A percentile compares a stretch with the other conserved stretches of the same genome.
Evolutionary conservation across 2,113 vertebrate species (phyloP).

Genomic region (Scatophagus argus): DNA sequence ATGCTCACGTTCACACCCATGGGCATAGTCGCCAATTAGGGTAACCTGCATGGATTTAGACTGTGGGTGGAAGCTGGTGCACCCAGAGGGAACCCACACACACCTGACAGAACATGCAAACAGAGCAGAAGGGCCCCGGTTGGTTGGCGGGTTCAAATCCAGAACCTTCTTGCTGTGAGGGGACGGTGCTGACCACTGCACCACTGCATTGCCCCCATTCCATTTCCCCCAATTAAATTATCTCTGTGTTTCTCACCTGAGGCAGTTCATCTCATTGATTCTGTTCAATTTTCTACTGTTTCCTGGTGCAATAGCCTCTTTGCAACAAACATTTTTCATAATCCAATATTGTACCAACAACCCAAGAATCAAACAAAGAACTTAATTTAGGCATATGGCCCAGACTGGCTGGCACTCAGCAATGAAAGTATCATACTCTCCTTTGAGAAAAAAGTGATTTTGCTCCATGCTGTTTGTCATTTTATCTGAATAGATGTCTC

Average conservation of each 20-base stretch:
- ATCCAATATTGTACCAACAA: not conserved
- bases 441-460: not conserved
- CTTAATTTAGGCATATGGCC: not conserved
- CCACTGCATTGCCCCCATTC: too few relatives aligned
- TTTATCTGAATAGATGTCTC: conserved; percentile 12
- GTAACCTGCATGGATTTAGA: too few relatives aligned
- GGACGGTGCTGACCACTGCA: too few relatives aligned
- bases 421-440: not conserved
- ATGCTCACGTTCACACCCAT: too few relatives aligned
- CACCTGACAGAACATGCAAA: too few relatives aligned
- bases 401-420: not conserved
- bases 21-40: too few relatives aligned
- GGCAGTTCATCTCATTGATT: conserved; percentile 55
- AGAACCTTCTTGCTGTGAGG: too few relatives aligned
- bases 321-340: conserved; percentile 11
- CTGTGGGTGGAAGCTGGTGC: too few relatives aligned
- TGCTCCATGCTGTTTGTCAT: conserved; percentile 4
- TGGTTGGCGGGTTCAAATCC: too few relatives aligned
- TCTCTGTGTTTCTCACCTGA: conserved; percentile 30
- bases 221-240: conserved; percentile 54
- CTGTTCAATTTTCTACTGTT: conserved; percentile 21
- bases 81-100: too few relatives aligned
- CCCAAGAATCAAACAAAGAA: not conserved
- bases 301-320: conserved; percentile 23
- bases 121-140: too few relatives aligned